phyloP scores from a whole-genome alignment of 2,113 vertebrate species.

The Anguilla rostrata region DNA sequence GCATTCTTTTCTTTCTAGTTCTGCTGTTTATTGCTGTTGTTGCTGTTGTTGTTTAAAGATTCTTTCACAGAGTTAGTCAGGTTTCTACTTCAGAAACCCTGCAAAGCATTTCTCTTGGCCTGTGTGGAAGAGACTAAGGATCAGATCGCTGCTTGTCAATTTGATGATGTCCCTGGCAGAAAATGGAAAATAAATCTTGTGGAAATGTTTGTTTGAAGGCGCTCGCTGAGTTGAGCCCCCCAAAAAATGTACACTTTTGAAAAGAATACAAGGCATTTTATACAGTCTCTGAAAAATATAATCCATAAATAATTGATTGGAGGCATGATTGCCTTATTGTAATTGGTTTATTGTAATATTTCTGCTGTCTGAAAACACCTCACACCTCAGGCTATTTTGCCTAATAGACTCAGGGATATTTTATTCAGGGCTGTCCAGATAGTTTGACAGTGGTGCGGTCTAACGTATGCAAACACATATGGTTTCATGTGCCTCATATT shows the following conservation, averaged over 20 bases:
- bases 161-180: conserved; percentile 47
- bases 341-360: conserved; percentile 73
- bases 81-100: conserved; percentile 50
- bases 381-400: conserved; percentile 71
- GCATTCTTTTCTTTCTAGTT: conserved; percentile 10
- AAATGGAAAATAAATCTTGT: conserved; percentile 53
- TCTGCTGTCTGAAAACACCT: conserved; percentile 62
- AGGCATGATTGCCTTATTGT: conserved; percentile 64
- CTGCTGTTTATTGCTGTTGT: not conserved
- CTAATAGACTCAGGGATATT: conserved; percentile 70
- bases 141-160: conserved; percentile 51
- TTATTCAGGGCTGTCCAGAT: conserved; percentile 57
- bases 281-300: conserved; percentile 67
- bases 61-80: conserved; percentile 44
- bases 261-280: conserved; percentile 71
- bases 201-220: conserved; percentile 54
- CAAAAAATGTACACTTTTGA: conserved; percentile 61
- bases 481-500: conserved; percentile 55
- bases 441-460: conserved; percentile 34
- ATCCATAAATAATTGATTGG: conserved; percentile 76
- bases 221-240: conserved; percentile 37
- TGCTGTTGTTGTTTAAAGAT: conserved; percentile 43
- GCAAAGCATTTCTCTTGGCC: conserved; percentile 52
- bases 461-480: conserved; percentile 58
- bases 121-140: conserved; percentile 45